These are phyloP conservation scores for Microctonus brassicae DNA, from an alignment of 2,888 invertebrate species.

Conservation along the genomic window DNA sequence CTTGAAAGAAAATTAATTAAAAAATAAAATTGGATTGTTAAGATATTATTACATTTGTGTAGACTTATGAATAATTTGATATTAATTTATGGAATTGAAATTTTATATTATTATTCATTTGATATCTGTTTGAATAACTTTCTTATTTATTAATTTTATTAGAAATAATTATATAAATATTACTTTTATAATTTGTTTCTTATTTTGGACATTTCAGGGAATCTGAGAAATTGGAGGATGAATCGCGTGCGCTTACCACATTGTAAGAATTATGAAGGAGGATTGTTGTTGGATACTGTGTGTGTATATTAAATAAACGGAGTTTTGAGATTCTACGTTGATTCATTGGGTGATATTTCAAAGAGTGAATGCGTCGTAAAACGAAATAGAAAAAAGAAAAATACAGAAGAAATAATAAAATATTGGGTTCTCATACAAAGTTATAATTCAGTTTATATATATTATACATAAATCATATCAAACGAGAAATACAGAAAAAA, in stretches of 20 bases:
- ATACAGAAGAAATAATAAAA: neutral
- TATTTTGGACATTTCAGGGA: slow-evolving; percentile 23
- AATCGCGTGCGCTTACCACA: slow-evolving; percentile 28
- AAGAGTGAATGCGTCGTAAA: slow-evolving; percentile 19
- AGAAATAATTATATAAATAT: neutral
- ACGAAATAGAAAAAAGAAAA: slow-evolving; percentile 12
- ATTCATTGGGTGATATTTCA: slow-evolving; percentile 23
- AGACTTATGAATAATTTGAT: too few relatives aligned
- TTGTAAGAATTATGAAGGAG: slow-evolving; percentile 16
- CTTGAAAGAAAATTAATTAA: too few relatives aligned
- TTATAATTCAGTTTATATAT: slow-evolving; percentile 41
- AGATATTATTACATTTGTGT: too few relatives aligned
- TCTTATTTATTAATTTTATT: too few relatives aligned
- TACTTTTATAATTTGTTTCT: neutral
- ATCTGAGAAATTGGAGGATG: slow-evolving; percentile 21
- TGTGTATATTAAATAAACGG: slow-evolving; percentile 33
- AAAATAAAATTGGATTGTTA: too few relatives aligned
- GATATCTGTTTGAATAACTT: too few relatives aligned
- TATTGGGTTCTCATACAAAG: slow-evolving; percentile 36
- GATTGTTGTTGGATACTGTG: slow-evolving; percentile 15
- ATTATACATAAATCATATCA: slow-evolving; percentile 49
- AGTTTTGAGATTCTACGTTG: slow-evolving; percentile 16
- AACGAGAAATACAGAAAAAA: slow-evolving; percentile 26
- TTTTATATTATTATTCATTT: too few relatives aligned
- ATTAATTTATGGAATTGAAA: too few relatives aligned